phyloP scores from a whole-genome alignment of 2,888 invertebrate genomes.

The Trissolcus japonicus region DNA sequence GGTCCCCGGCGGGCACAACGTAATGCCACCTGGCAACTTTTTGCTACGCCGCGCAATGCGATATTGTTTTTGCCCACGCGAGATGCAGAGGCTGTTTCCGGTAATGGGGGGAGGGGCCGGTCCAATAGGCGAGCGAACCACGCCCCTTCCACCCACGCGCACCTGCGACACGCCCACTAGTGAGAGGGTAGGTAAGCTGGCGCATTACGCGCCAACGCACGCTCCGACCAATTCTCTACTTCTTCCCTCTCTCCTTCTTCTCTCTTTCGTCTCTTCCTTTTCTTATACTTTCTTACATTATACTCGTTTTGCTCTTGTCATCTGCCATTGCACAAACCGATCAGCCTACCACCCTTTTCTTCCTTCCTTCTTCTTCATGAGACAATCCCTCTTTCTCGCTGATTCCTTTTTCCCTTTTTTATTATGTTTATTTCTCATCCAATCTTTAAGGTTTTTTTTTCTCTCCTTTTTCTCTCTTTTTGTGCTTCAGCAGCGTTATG shows the following conservation, averaged over 20 bases:
- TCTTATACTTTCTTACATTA: conserved; percentile 23
- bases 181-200: conserved; percentile 63
- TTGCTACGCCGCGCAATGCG: conserved; percentile 69
- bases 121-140: conserved; percentile 67
- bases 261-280: conserved; percentile 12
- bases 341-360: conserved; percentile 29
- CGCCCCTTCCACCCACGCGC: conserved; percentile 76
- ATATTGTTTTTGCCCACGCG: conserved; percentile 71
- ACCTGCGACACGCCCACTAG: conserved; percentile 74
- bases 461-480: not conserved
- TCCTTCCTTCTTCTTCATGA: conserved; percentile 28
- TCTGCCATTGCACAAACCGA: conserved; percentile 41
- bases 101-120: conserved; percentile 60
- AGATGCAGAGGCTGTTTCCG: conserved; percentile 66
- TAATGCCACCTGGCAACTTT: conserved; percentile 76
- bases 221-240: conserved; percentile 59
- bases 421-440: conserved; percentile 8
- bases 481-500: too few relatives aligned
- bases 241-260: conserved; percentile 29
- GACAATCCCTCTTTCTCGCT: conserved; percentile 21
- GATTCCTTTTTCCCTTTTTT: conserved; percentile 3
- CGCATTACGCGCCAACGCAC: conserved; percentile 61
- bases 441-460: conserved; percentile 10
- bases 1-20: conserved; percentile 66
- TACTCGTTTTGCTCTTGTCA: conserved; percentile 26